Conservation (phyloP, 2,113 vertebrate species). For the Sardina pilchardus region DNA sequence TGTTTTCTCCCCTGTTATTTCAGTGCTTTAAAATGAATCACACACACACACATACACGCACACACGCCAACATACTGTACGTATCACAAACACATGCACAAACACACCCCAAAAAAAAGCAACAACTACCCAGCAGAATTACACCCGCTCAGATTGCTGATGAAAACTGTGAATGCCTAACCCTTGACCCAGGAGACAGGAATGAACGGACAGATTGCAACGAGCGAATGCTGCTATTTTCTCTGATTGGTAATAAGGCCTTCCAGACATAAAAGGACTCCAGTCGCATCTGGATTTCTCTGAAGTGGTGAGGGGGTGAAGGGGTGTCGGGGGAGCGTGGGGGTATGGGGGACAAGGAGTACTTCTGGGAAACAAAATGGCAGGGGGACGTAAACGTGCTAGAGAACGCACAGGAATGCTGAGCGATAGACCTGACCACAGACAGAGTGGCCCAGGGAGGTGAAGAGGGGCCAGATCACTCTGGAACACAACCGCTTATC, state of each 20-base stretch:
- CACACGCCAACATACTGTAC: background rate
- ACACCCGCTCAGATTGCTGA: background rate
- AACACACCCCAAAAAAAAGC: background rate
- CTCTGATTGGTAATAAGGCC: conserved; percentile 72
- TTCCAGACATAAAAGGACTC: conserved; percentile 54
- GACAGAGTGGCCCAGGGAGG: background rate
- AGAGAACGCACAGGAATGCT: background rate
- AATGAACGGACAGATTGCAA: conserved; percentile 38
- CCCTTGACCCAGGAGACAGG: conserved; percentile 54
- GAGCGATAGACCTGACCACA: background rate
- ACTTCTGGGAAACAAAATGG: conserved; percentile 5
- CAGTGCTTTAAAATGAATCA: conserved; percentile 4
- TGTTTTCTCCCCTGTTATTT: conserved; percentile 27
- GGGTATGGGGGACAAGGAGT: background rate
- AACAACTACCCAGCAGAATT: background rate
- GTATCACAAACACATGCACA: conserved; percentile 21
- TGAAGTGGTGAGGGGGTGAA: conserved; percentile 22
- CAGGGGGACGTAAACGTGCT: background rate
- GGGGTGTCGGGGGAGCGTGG: background rate
- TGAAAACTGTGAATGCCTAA: conserved; percentile 19
- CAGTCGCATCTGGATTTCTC: conserved; percentile 54
- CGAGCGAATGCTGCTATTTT: conserved; percentile 64
- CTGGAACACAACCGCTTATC: background rate
- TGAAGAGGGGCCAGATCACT: background rate
- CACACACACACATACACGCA: background rate